These are phyloP conservation scores for Corydoras sp. DNA, from an alignment of 2,113 vertebrate genomes.

Conservation along the genomic window DNA sequence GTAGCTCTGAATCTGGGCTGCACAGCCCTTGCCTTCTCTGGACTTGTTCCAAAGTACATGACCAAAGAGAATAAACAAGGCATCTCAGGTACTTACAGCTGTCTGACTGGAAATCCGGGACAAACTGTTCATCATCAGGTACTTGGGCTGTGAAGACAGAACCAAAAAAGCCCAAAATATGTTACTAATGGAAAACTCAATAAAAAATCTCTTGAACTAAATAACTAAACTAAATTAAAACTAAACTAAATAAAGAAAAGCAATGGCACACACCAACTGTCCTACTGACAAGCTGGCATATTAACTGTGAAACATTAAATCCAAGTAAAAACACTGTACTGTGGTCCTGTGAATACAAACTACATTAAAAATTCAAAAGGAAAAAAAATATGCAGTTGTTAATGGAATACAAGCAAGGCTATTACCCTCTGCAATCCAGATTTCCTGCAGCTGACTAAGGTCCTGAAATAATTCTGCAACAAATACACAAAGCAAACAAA, in stretches of 20 bases:
- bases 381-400: not conserved
- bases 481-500: not conserved
- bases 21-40: slow-evolving; percentile 18
- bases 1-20: slow-evolving; percentile 13
- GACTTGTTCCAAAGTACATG: slow-evolving; percentile 21
- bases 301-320: not conserved
- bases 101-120: slow-evolving; percentile 96
- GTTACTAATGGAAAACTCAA: slow-evolving; percentile 6
- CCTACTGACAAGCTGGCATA: slow-evolving; percentile 10
- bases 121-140: slow-evolving; percentile 95
- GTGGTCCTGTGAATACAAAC: not conserved
- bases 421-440: no score
- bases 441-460: not conserved
- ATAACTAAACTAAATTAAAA: not conserved
- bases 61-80: slow-evolving; percentile 36
- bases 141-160: slow-evolving; percentile 75
- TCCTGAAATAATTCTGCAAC: not conserved
- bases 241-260: not conserved
- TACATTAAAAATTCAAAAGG: not conserved
- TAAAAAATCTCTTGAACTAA: not conserved
- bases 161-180: slow-evolving; percentile 5
- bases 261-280: not conserved
- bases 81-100: slow-evolving; percentile 79
- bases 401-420: not conserved
- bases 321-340: not conserved